Evolutionary conservation across 2,888 invertebrate species (phyloP).

Genomic region (Callinectes sapidus): DNA sequence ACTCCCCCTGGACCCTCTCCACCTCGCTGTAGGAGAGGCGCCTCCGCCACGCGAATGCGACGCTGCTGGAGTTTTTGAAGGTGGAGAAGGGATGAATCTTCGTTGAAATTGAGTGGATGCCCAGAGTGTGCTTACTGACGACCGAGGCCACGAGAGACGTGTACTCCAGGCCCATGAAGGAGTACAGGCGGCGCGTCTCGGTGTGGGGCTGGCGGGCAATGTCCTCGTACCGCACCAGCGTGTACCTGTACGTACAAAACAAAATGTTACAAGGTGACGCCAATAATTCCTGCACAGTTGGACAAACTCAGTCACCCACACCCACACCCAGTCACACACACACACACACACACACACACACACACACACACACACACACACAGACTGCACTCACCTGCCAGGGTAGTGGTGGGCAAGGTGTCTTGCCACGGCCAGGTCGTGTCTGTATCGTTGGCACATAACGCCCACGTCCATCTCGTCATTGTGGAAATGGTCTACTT

Average conservation of each 20-base stretch:
- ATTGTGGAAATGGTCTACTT: neutral
- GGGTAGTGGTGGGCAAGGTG: neutral
- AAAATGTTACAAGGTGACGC: neutral
- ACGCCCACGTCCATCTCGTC: constrained; percentile 19
- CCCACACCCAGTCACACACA: too few relatives aligned
- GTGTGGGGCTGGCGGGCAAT: constrained; percentile 7
- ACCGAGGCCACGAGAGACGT: constrained; percentile 10
- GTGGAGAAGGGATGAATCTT: constrained; percentile 28
- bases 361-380: too few relatives aligned
- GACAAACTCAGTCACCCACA: neutral
- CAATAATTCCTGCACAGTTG: too few relatives aligned
- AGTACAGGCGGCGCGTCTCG: constrained; percentile 43
- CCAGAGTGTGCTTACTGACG: constrained; percentile 13
- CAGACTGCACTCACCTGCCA: neutral
- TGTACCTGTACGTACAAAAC: constrained; percentile 41
- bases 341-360: too few relatives aligned
- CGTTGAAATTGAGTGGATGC: neutral
- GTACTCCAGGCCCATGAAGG: constrained; percentile 46
- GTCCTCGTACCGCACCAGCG: constrained; percentile 51
- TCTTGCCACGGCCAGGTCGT: constrained; percentile 34
- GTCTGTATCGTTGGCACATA: constrained; percentile 16
- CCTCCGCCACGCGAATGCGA: constrained; percentile 36
- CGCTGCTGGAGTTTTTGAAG: constrained; percentile 35
- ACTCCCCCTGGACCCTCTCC: constrained; percentile 42
- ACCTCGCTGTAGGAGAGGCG: constrained; percentile 31